Conservation (phyloP, 2,113 vertebrate genomes). For the Cynoglossus semilaevis region DNA sequence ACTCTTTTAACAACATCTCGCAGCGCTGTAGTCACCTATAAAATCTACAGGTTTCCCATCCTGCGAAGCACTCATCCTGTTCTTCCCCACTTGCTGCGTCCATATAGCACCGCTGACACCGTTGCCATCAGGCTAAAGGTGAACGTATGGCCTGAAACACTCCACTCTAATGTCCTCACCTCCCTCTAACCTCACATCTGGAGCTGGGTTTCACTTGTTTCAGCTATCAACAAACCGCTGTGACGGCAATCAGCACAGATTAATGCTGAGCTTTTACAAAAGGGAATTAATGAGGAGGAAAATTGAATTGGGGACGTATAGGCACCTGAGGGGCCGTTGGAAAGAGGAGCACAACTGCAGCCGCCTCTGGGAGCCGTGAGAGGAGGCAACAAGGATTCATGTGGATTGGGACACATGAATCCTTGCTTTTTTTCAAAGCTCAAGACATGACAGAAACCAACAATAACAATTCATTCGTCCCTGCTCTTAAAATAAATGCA, state of each 20-base stretch:
- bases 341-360: background rate
- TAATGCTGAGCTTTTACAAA: conserved; percentile 55
- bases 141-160: background rate
- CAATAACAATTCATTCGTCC: no score
- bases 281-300: conserved; percentile 63
- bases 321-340: conserved; percentile 3
- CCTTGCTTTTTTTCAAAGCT: background rate
- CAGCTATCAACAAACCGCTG: conserved; percentile 10
- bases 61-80: background rate
- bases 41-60: background rate
- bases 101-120: conserved; percentile 2
- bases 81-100: background rate
- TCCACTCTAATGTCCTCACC: background rate
- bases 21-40: background rate
- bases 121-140: conserved; percentile 14
- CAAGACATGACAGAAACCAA: background rate
- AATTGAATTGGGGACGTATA: conserved; percentile 56
- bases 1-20: conserved; percentile 8
- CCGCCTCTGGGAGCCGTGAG: conserved; percentile 13
- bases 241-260: background rate
- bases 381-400: background rate
- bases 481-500: no score
- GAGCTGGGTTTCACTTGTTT: conserved; percentile 41
- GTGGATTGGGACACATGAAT: no score
- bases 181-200: conserved; percentile 5